Conservation (phyloP, 2,797 vertebrate species). For the Myioborus miniatus region DNA sequence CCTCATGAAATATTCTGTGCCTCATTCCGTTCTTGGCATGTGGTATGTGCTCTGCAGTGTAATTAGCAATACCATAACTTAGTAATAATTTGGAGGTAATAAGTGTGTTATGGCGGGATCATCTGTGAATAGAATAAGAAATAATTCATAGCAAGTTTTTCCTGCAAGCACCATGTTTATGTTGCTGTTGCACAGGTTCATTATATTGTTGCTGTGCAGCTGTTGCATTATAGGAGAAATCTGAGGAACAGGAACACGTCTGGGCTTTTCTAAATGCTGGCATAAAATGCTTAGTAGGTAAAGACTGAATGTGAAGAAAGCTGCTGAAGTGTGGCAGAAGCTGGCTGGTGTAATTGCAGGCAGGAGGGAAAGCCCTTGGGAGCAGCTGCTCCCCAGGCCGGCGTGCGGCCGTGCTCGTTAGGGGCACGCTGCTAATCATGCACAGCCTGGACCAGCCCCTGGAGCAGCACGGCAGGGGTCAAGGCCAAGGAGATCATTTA, state of each 20-base stretch:
- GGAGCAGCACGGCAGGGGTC: fast-evolving
- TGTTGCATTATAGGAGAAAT: not conserved
- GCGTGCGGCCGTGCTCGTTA: not conserved
- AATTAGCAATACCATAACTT: not conserved
- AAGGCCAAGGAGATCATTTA: slow-evolving; percentile 27
- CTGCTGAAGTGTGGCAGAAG: not conserved
- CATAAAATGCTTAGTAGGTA: not conserved
- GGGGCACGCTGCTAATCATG: not conserved
- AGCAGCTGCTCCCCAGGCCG: not conserved
- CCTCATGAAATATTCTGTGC: not conserved
- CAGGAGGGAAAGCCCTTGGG: not conserved
- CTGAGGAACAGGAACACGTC: not conserved
- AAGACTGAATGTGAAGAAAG: not conserved
- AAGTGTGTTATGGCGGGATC: not conserved
- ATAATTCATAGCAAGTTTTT: not conserved
- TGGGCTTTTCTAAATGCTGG: not conserved
- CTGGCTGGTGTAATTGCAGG: not conserved
- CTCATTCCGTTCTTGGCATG: not conserved
- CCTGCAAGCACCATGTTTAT: not conserved
- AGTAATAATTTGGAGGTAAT: not conserved
- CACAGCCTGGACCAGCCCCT: not conserved
- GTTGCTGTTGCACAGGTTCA: not conserved
- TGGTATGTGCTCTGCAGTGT: not conserved
- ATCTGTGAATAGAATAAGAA: not conserved
- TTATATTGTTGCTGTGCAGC: not conserved